Conservation (phyloP, 2,888 invertebrate genomes). For the Sceliomorpha sp. region DNA sequence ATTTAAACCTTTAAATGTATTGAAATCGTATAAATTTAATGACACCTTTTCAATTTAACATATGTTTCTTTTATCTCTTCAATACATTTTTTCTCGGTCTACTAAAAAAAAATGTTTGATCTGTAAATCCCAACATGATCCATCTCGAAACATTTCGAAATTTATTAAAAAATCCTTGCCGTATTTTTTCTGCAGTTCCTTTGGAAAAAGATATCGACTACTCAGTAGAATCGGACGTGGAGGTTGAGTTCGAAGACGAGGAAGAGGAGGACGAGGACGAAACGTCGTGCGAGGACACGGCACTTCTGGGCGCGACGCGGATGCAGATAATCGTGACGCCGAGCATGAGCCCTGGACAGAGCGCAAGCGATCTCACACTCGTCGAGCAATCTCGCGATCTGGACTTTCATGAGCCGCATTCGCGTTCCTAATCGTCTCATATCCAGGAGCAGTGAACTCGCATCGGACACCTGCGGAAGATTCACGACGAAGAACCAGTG, state of each 20-base stretch:
- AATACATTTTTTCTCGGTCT: no score
- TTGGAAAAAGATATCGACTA: conserved; percentile 63
- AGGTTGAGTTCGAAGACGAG: conserved; percentile 77
- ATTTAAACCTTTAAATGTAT: no score
- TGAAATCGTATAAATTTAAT: no score
- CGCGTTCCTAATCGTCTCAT: conserved; percentile 55
- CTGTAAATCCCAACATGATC: no score
- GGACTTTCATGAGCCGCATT: conserved; percentile 59
- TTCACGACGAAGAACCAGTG: conserved; percentile 8
- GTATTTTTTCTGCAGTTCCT: conserved; percentile 53
- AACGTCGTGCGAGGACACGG: conserved; percentile 82
- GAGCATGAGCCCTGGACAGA: conserved; percentile 62
- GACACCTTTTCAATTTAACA: no score
- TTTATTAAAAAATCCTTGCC: not conserved
- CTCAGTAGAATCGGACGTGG: conserved; percentile 68
- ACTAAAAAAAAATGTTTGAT: no score
- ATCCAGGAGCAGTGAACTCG: conserved; percentile 17
- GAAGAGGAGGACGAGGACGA: conserved; percentile 79
- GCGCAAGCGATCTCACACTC: conserved; percentile 58
- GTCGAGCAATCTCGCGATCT: conserved; percentile 58
- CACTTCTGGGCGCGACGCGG: conserved; percentile 81
- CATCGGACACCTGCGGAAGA: conserved; percentile 13
- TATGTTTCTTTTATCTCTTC: no score
- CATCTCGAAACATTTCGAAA: no score
- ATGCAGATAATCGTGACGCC: conserved; percentile 67